Base-by-base conservation (phyloP, 92 coral and sea anemone genomes). In the Paramuricea clavata region DNA sequence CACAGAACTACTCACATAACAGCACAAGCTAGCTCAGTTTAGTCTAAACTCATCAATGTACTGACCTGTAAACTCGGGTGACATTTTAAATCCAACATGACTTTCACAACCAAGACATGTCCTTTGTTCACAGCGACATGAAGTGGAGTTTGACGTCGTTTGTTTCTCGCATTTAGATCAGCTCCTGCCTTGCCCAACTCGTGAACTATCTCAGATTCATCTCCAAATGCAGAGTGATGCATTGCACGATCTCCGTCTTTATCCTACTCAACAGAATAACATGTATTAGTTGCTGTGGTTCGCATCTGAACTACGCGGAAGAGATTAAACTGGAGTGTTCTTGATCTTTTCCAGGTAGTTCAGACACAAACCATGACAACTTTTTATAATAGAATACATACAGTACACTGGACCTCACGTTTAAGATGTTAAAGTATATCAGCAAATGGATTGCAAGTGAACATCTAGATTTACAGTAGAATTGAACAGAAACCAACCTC, bases 241-340 rank as follows among this genome's bases (percentile, higher is more conserved):
- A 96, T 90, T 9, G 98, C 99, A 41, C 99, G 94, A 70, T 96
- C 99, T 21, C 99, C 99, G 68, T 96, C 99, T 86, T 96, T 96
- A 87, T 96, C 99, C 98, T 96, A 28, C 68, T 83, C 27, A 81
- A 69, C 17, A 62, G 2, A 26, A 28, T 32, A 4, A 26, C 19
- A 26, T 65, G 68, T 1, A 28, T n/a, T n/a, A n/a, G n/a, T n/a
- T n/a, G n/a, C n/a, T n/a, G n/a, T n/a, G n/a, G n/a, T n/a, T n/a
- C n/a, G n/a, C n/a, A n/a, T n/a, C n/a, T n/a, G n/a, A n/a, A n/a
- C n/a, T n/a, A n/a, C n/a, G n/a, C n/a, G n/a, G n/a, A n/a, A n/a
- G n/a, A n/a, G n/a, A n/a, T n/a, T n/a, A n/a, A n/a, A n/a, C n/a
- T n/a, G n/a, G n/a, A n/a, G n/a, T n/a, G n/a, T n/a, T n/a, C n/a